Base-by-base conservation (phyloP, 1,140 invertebrate genomes). In the Eriosoma lanigerum region DNA sequence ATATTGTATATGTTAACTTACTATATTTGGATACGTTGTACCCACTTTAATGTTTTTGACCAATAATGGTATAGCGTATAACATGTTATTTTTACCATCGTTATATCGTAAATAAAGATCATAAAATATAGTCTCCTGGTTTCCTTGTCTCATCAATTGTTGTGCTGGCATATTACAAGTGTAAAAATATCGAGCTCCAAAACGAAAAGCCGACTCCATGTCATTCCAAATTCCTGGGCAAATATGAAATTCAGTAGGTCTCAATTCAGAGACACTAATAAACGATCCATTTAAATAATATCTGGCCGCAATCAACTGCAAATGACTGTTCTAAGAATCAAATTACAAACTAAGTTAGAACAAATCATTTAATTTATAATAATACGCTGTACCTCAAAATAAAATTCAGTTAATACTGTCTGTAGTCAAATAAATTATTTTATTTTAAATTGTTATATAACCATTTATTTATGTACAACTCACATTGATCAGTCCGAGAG, bases 1-100 rank as follows among this genome's bases (percentile, higher is more conserved):
- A n/a, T n/a, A n/a, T 4, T 38, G 32, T 60, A 15, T 15, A 17
- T 62, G 15, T 38, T 44, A 38, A 70, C 82, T 81, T 44, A 85
- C 84, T 81, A 81, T 82, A 75, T 84, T 83, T 12, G 82, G 81
- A 60, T 80, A 83, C 58, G 82, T 82, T 21, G 81, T 82, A 50
- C 82, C 81, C 50, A 83, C 62, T 81, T 83, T 82, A 12, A 84
- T 82, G 17, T 86, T 89, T 21, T 84, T 84, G 29, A 89, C 86
- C 76, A 89, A 85, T 24, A 92, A 84, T 9, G 92, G 91, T 24
- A 92, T 83, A 52, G 88, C 85, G 83, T 90, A 89, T 17, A 92
- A 84, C 81, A 87, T 83, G 50, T 84, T 84, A 81, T 85, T 86
- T n/a, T 62, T 75, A 12, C 85, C 86, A 56, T 85, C 84, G n/a